Percentiles rank a stretch among this genome's conserved stretches.
These are phyloP conservation scores for Salarias fasciatus DNA, from an alignment of 2,797 vertebrate species.

Conservation along the genomic window DNA sequence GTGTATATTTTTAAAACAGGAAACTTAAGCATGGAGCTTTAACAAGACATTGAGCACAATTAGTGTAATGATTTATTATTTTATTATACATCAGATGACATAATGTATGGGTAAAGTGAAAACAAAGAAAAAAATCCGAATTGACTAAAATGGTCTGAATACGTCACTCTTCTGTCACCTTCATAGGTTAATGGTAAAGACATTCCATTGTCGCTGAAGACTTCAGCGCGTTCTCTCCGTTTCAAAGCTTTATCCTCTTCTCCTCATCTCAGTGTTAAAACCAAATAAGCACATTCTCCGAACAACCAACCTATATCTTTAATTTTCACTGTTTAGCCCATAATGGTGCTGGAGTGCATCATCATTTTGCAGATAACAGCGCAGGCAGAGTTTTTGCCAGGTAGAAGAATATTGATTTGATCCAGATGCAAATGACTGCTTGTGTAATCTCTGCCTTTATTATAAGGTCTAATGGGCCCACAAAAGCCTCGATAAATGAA, in stretches of 20 bases:
- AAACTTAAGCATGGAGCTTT: no score
- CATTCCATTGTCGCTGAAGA: no score
- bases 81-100: no score
- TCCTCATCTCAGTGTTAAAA: background rate
- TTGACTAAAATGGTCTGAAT: no score
- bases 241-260: no score
- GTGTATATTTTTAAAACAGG: background rate
- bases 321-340: background rate
- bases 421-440: conserved; percentile 4
- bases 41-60: no score
- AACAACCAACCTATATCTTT: background rate
- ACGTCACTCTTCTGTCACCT: no score
- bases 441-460: background rate
- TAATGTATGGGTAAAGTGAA: no score
- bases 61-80: no score
- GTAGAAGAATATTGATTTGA: conserved; percentile 1
- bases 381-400: background rate
- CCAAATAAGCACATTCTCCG: background rate
- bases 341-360: background rate
- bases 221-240: no score
- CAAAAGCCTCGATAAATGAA: background rate
- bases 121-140: no score
- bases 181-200: no score
- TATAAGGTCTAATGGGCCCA: background rate
- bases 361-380: conserved; percentile 4